Conservation (phyloP, 2,797 vertebrate genomes). For the Ctenopoma kingsleyae region DNA sequence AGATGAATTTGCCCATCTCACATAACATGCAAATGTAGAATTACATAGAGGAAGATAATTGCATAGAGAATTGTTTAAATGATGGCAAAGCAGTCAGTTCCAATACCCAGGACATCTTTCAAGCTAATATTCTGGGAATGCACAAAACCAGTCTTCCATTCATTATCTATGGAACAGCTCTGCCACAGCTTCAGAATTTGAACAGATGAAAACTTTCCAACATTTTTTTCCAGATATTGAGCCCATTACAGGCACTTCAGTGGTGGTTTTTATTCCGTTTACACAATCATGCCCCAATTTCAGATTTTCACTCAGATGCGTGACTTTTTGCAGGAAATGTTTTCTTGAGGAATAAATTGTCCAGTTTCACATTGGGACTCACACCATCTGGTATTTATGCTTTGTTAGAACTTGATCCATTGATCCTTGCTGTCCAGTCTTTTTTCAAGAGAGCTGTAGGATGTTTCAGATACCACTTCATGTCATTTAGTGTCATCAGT, state of each 20-base stretch:
- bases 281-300: background rate
- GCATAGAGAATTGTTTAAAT: conserved; percentile 17
- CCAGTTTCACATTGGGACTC: background rate
- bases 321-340: background rate
- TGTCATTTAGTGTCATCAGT: conserved; percentile 16
- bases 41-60: conserved; percentile 9
- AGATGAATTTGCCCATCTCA: conserved; percentile 9
- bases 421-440: background rate
- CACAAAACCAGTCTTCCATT: conserved; percentile 38
- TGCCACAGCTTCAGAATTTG: conserved; percentile 34
- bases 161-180: conserved; percentile 42
- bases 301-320: background rate
- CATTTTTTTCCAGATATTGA: conserved; percentile 14
- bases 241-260: conserved; percentile 3
- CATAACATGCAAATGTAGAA: conserved; percentile 22
- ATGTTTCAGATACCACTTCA: conserved; percentile 4
- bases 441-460: background rate
- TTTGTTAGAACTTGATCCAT: conserved; percentile 1
- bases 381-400: conserved; percentile 14
- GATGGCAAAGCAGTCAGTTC: conserved; percentile 18
- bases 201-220: conserved; percentile 34
- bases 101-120: conserved; percentile 36
- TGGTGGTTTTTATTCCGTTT: background rate
- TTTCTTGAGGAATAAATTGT: background rate
- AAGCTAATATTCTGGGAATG: conserved; percentile 25